Evolutionary conservation across 2,797 vertebrate genomes (phyloP).

Genomic region (Spinibarbus caldwelli): DNA sequence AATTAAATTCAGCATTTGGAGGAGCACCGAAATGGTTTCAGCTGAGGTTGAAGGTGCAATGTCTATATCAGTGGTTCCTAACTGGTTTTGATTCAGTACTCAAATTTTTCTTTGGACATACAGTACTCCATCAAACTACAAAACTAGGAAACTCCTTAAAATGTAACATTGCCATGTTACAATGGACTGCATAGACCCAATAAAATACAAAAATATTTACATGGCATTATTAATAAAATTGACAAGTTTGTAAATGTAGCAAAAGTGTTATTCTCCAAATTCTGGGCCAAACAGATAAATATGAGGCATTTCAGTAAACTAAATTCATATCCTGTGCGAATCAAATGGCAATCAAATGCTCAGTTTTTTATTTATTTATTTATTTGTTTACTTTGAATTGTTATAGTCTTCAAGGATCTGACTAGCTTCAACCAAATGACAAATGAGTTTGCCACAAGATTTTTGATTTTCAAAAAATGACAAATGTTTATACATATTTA

Average conservation of each 20-base stretch:
- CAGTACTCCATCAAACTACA: background rate
- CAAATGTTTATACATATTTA: too few relatives aligned
- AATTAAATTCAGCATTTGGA: slow-evolving; percentile 45
- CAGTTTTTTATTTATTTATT: background rate
- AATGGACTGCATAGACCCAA: background rate
- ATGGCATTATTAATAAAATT: background rate
- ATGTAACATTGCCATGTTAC: background rate
- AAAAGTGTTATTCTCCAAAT: too few relatives aligned
- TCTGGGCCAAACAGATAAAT: background rate
- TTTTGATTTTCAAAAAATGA: too few relatives aligned
- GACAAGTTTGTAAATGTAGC: background rate
- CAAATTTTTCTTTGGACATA: background rate
- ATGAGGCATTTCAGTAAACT: slow-evolving; percentile 6
- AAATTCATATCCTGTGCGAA: background rate
- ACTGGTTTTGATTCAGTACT: background rate
- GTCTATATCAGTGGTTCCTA: slow-evolving; percentile 1
- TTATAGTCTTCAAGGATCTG: background rate
- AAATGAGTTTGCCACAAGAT: too few relatives aligned
- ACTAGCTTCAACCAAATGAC: too few relatives aligned
- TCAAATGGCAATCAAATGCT: too few relatives aligned
- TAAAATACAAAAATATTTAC: background rate
- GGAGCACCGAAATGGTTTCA: background rate
- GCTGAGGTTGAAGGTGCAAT: background rate
- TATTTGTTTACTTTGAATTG: background rate
- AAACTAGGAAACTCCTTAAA: background rate